Base-by-base conservation (phyloP, 1,140 invertebrate genomes). In the Trichogramma pretiosum region DNA sequence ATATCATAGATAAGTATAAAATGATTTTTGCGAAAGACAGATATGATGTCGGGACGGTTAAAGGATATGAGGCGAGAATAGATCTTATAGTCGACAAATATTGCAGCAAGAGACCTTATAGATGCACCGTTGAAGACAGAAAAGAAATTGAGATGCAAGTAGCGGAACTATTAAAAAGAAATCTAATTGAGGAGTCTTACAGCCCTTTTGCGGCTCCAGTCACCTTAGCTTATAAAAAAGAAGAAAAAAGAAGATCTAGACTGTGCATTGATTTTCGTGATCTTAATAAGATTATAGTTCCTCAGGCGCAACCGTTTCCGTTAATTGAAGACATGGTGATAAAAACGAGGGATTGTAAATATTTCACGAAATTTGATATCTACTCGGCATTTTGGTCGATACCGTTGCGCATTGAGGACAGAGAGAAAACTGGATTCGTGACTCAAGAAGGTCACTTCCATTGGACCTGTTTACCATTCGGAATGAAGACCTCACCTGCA, bases 11-110 rank as follows among this genome's bases (percentile, higher is more conserved):
- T 10, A 17, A 36, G 7, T 36, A 36, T 36, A 17, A 21, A 38
- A 2, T 11, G 3, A 22, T 7, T n/a, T 22, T 38, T 22, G 18
- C 18, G 9, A 38, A 21, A 38, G 19, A 38, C 14, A 38, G 23
- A 22, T 38, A 22, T 22, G 36, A 38, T 38, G 14, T 22, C 5
- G 36, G 36, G 5, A 40, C 23, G 3, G 23, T 40, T 17, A n/a
- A 14, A 5, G n/a, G 28, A 7, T 40, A 40, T 16, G 38, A 40
- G 28, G 38, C 38, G 5, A 8, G n/a, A 5, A 40, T 26, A 16
- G 38, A 40, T 19, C 23, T 40, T 11, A 40, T 8, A 28, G 28
- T 40, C 24, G 38, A 40, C 9, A 26, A 40, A 40, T 40, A 40
- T 18, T 40, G 38, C 22, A 26, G 22, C n/a, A 40, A 40, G 21